Percentiles rank a stretch among this genome's conserved stretches.
phyloP scores from a whole-genome alignment of 2,113 vertebrate species.

The Eonycteris spelaea region DNA sequence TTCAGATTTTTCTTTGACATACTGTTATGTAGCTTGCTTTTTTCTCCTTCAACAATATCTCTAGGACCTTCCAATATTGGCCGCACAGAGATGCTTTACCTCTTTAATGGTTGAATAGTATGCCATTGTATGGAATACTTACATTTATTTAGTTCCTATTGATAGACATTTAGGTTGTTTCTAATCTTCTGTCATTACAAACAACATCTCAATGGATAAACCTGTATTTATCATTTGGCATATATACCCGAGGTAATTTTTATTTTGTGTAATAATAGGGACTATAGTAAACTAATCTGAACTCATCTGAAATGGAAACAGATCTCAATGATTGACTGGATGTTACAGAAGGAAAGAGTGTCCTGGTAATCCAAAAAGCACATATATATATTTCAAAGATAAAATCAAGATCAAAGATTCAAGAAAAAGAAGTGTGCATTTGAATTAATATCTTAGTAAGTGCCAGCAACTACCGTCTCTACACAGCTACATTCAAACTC shows the following conservation, averaged over 20 bases:
- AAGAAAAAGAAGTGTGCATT: not conserved
- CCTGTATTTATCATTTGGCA: not conserved
- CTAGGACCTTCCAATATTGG: not conserved
- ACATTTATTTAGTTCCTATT: not conserved
- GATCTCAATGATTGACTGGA: not conserved
- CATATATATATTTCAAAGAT: not conserved
- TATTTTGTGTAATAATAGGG: not conserved
- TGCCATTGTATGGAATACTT: not conserved
- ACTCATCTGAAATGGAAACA: constrained; percentile 15
- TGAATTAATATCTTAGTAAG: not conserved
- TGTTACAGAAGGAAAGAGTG: not conserved
- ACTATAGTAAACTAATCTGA: not conserved
- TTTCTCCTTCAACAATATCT: not conserved
- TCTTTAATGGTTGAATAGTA: not conserved
- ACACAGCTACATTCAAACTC: not conserved
- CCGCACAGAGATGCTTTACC: not conserved
- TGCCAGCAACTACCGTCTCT: not conserved
- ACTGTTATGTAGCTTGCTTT: not conserved
- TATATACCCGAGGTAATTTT: not conserved
- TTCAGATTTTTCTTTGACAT: not conserved
- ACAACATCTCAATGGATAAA: not conserved
- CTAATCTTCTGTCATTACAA: not conserved
- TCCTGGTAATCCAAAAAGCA: not conserved
- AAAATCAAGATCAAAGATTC: constrained; percentile 25
- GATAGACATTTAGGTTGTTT: not conserved